These are phyloP conservation scores for Sclerodermus sp. DNA, from an alignment of 2,888 invertebrate species.

Conservation along the genomic window DNA sequence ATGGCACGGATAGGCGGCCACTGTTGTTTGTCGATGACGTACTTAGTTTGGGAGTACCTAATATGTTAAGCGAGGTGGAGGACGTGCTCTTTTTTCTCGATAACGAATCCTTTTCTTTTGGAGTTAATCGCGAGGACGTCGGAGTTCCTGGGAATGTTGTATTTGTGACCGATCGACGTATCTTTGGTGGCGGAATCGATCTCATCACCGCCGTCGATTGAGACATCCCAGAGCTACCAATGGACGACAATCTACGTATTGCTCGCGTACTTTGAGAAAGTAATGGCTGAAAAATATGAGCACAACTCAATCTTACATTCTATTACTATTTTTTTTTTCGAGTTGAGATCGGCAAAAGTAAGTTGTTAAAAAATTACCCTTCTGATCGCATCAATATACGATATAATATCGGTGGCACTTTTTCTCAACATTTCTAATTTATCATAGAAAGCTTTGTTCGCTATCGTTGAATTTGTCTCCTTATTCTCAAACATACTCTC, in stretches of 20 bases:
- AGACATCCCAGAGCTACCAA: slow-evolving; percentile 10
- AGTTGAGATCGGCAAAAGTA: too few species aligned
- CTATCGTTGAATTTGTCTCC: not conserved
- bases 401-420: slow-evolving; percentile 6
- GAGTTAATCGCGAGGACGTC: slow-evolving; percentile 25
- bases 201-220: slow-evolving; percentile 12
- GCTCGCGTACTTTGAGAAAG: slow-evolving; percentile 14
- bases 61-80: not conserved
- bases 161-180: slow-evolving; percentile 13
- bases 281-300: slow-evolving; percentile 23
- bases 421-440: slow-evolving; percentile 19
- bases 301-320: not conserved
- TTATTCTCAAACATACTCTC: not conserved
- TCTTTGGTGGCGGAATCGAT: slow-evolving; percentile 15
- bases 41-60: slow-evolving; percentile 4
- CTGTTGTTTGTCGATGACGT: not conserved
- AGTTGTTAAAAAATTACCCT: slow-evolving; percentile 11
- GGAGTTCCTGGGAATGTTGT: slow-evolving; percentile 24
- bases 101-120: not conserved
- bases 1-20: not conserved
- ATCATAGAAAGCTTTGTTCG: slow-evolving; percentile 1
- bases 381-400: slow-evolving; percentile 20
- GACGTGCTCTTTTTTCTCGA: slow-evolving; percentile 8
- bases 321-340: too few species aligned
- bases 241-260: slow-evolving; percentile 25